phyloP scores from a whole-genome alignment of 2,888 invertebrate species.

The Charanyca ferruginea region DNA sequence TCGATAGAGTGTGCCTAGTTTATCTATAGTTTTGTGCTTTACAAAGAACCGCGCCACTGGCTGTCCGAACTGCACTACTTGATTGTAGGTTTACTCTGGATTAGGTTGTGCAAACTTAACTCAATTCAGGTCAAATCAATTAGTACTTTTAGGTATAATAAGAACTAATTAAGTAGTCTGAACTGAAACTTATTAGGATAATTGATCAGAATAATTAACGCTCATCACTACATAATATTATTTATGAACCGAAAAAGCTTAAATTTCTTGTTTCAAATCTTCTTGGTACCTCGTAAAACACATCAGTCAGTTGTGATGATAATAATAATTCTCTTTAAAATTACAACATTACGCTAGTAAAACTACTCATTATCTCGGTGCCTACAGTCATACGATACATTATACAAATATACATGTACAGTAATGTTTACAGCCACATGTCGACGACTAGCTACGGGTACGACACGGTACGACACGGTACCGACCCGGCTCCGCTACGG shows the following conservation, averaged over 20 bases:
- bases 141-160: too few species aligned
- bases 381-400: not conserved
- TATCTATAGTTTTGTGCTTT: too few species aligned
- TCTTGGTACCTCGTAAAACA: too few species aligned
- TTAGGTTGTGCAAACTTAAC: too few species aligned
- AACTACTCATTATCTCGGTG: conserved; percentile 15
- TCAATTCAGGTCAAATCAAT: too few species aligned
- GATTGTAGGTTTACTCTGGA: too few species aligned
- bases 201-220: not conserved
- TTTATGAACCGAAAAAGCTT: conserved; percentile 8
- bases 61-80: too few species aligned
- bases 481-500: not conserved
- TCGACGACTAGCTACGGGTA: not conserved
- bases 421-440: not conserved
- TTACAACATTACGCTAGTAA: conserved; percentile 1
- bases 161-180: not conserved
- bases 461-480: not conserved
- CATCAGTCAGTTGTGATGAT: conserved; percentile 1
- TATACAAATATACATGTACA: not conserved
- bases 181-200: not conserved
- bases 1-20: too few species aligned
- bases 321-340: conserved; percentile 8
- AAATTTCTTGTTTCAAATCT: conserved; percentile 15
- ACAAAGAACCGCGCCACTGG: too few species aligned
- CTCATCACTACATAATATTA: not conserved